A percentile compares a stretch with the other conserved stretches of the same genome.
Evolutionary conservation across 1,140 invertebrate species (phyloP).

Genomic region (Calycopis cecrops): DNA sequence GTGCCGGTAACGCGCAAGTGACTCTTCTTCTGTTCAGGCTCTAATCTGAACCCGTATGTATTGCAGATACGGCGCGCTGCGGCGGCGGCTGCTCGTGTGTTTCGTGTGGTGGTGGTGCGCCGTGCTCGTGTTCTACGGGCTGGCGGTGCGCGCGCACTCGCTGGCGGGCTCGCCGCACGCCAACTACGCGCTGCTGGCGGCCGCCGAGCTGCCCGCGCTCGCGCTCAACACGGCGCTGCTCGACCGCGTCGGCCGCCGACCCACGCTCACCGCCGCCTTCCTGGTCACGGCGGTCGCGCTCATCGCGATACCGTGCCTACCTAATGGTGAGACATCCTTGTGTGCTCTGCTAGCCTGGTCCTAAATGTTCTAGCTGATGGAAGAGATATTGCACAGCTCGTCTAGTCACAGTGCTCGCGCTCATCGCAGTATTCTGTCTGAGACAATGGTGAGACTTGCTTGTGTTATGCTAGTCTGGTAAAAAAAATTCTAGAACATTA

Average conservation of each 20-base stretch:
- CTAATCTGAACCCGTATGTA: no score
- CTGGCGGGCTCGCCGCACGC: conserved; percentile 49
- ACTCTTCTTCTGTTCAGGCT: no score
- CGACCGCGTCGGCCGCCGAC: conserved; percentile 49
- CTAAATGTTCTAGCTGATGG: background rate
- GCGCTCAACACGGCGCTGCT: conserved; percentile 52
- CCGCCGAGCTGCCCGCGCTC: conserved; percentile 55
- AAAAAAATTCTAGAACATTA: no score
- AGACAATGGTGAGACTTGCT: no score
- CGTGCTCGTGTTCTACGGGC: conserved; percentile 63
- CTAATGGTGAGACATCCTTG: conserved; percentile 16
- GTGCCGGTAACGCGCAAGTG: no score
- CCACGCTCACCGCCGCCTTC: conserved; percentile 51
- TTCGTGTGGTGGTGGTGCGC: conserved; percentile 58
- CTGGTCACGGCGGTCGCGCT: conserved; percentile 45
- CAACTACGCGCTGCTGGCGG: conserved; percentile 59
- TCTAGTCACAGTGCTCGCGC: conserved; percentile 55
- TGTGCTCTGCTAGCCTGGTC: conserved; percentile 24
- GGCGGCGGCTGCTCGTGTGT: conserved; percentile 48
- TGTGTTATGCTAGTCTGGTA: no score
- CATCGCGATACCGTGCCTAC: conserved; percentile 43
- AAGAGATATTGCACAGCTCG: conserved; percentile 31
- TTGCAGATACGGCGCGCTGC: conserved; percentile 45
- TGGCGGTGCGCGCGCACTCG: conserved; percentile 54
- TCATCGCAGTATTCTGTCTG: no score